Base-by-base conservation (phyloP, 2,113 vertebrate species). In the Irena cyanogastra region DNA sequence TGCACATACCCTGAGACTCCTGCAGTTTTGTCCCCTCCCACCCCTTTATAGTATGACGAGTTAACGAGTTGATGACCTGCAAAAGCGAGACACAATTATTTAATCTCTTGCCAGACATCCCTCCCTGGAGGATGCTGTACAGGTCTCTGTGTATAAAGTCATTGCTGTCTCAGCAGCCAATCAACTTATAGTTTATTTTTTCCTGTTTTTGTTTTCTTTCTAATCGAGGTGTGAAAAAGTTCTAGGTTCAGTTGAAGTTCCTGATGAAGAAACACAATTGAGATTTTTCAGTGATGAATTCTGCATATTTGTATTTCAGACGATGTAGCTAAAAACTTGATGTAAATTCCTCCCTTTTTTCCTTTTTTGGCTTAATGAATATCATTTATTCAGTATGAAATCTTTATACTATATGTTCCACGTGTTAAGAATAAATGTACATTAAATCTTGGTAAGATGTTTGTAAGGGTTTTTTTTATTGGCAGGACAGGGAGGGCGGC, bases 311-410 rank as follows among this genome's bases (percentile, higher is more conserved):
- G 99, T 99, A 99, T 99, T 99, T 99, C 99, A 99, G 98, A 99
- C 98, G 98, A 99, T 99, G 99, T 99, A 99, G 99, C 99, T 99
- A 99, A 99, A 98, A 98, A 99, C 98, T 98, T 98, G 99, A 99
- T 99, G 99, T 99, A 99, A 99, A 99, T 99, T 99, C 98, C 98
- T 99, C 98, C 98, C 98, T 99, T 98, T 98, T 98, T 98, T 98
- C 98, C 98, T 98, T 99, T 99, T 99, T 99, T 99, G 99, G 99
- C 99, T 99, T 99, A 99, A 99, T 99, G 99, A 99, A 99, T 99
- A 99, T 99, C 99, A 99, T 99, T 99, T 99, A 99, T 99, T 99
- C 99, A 99, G 99, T 99, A 99, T 99, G 99, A 99, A 99, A 99
- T 99, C 99, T 99, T 99, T 99, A 99, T 99, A 99, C 99, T 99